Evolutionary conservation across 2,888 invertebrate species (phyloP).

Genomic region (Drosophila helvetica): DNA sequence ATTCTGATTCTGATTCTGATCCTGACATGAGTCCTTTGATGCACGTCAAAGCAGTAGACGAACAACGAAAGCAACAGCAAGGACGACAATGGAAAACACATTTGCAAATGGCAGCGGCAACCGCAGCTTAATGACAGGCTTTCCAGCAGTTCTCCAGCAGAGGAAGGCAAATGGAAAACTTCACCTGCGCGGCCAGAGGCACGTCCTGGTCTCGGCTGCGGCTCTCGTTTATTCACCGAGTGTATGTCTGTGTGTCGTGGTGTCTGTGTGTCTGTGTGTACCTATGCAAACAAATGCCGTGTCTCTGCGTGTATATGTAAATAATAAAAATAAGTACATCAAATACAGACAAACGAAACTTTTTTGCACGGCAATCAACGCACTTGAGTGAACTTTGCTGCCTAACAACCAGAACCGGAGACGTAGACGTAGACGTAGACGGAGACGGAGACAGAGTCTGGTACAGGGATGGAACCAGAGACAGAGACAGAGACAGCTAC

Average conservation of each 20-base stretch:
- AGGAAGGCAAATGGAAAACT: conserved; percentile 59
- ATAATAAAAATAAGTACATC: conserved; percentile 64
- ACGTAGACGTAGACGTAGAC: conserved; percentile 8
- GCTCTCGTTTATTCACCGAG: conserved; percentile 36
- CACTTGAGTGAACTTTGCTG: conserved; percentile 70
- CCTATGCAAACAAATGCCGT: conserved; percentile 6
- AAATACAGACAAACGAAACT: conserved; percentile 63
- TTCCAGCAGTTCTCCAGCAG: conserved; percentile 10
- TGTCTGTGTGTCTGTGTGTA: conserved; percentile 17
- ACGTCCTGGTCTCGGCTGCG: conserved; percentile 22
- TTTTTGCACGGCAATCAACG: conserved; percentile 77
- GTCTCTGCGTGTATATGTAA: conserved; percentile 45
- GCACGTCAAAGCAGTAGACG: conserved; percentile 71
- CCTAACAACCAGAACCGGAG: conserved; percentile 54
- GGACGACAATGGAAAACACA: conserved; percentile 70
- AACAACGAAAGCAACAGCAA: conserved; percentile 53
- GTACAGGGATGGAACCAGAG: conserved; percentile 2
- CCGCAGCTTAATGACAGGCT: conserved; percentile 76
- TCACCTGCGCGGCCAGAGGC: conserved; percentile 66
- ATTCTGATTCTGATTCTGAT: conserved; percentile 24
- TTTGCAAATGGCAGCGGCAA: conserved; percentile 77
- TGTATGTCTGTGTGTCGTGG: conserved; percentile 13
- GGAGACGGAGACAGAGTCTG: conserved; percentile 6
- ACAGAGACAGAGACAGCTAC: conserved; percentile 32
- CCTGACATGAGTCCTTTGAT: conserved; percentile 69